Evolutionary conservation across 2,113 vertebrate species (phyloP).

Genomic region (Clarias gariepinus): DNA sequence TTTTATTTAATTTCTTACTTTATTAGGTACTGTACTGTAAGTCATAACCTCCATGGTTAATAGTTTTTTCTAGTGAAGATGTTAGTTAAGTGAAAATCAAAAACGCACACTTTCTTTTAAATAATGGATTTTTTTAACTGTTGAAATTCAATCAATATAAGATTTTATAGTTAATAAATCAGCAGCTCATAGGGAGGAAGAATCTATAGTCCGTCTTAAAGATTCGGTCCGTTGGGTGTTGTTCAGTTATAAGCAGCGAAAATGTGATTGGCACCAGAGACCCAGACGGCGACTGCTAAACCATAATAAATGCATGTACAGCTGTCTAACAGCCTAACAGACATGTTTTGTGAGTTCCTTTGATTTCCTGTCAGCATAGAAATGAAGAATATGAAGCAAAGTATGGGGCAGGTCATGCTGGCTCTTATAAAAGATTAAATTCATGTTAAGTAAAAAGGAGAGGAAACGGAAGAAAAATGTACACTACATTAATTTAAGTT

Average conservation of each 20-base stretch:
- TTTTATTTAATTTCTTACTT: background rate
- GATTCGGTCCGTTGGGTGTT: background rate
- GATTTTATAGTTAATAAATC: too few relatives aligned
- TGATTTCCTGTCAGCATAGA: background rate
- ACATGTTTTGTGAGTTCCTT: background rate
- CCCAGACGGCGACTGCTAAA: background rate
- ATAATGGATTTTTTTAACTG: background rate
- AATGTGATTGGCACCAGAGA: background rate
- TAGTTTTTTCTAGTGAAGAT: background rate
- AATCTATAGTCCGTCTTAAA: background rate
- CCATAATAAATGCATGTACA: background rate
- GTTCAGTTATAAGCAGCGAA: background rate
- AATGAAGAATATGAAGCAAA: background rate
- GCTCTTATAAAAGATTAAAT: background rate
- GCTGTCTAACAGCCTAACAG: background rate
- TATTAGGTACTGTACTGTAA: background rate
- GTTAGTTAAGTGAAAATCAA: constrained; percentile 1
- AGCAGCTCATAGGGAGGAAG: background rate
- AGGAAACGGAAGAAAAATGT: background rate
- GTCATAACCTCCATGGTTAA: background rate
- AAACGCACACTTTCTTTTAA: too few relatives aligned
- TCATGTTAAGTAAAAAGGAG: background rate
- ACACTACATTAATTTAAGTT: background rate
- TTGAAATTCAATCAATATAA: background rate
- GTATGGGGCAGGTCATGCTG: background rate